phyloP scores from a whole-genome alignment of 2,113 vertebrate species.

The Passer montanus region DNA sequence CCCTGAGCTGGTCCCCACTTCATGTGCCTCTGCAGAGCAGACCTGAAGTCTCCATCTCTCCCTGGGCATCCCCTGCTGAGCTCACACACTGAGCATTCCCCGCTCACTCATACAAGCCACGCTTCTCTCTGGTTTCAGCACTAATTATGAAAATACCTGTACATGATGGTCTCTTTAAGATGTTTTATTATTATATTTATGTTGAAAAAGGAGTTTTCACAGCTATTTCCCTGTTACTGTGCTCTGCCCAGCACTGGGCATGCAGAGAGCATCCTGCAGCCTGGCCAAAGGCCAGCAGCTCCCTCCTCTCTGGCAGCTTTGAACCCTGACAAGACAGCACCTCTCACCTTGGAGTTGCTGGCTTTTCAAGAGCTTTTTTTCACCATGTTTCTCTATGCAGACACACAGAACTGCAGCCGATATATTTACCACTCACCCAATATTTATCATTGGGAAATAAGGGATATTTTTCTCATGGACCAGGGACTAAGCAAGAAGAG shows the following conservation, averaged over 20 bases:
- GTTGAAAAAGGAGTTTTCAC: not conserved
- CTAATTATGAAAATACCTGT: not conserved
- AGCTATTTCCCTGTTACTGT: not conserved
- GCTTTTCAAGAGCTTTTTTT: not conserved
- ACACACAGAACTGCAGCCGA: not conserved
- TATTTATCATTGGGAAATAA: not conserved
- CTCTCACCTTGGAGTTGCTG: not conserved
- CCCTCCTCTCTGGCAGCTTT: not conserved
- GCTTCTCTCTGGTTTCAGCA: not conserved
- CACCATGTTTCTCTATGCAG: not conserved
- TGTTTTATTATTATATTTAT: not conserved
- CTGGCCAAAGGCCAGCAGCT: not conserved
- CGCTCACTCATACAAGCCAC: not conserved
- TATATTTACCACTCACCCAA: not conserved
- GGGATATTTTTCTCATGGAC: not conserved
- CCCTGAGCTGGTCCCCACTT: accelerated
- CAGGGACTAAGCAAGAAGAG: not conserved
- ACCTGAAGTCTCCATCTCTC: not conserved
- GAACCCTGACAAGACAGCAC: not conserved
- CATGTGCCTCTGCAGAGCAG: not conserved
- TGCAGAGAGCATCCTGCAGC: not conserved
- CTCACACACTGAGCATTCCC: not conserved
- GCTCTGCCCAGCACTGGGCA: not conserved
- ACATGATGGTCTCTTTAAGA: not conserved
- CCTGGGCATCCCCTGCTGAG: not conserved